Evolutionary conservation across 2,888 invertebrate species (phyloP).

Genomic region (Eristalis tenax): DNA sequence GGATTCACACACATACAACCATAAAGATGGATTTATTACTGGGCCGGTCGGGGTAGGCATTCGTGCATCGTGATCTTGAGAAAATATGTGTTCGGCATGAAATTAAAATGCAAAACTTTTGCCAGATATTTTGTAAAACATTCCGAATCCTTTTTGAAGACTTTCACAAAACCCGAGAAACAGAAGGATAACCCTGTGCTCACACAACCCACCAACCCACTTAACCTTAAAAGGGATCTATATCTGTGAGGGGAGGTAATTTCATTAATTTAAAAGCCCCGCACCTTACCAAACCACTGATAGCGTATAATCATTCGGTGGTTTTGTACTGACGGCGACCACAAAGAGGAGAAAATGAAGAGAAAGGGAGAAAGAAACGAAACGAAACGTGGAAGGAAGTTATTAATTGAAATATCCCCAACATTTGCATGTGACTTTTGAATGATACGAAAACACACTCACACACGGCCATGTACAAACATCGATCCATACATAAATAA

Average conservation of each 20-base stretch:
- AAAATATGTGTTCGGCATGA: conserved; percentile 23
- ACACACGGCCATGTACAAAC: not conserved
- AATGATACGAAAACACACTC: conserved; percentile 40
- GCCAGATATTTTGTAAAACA: conserved; percentile 33
- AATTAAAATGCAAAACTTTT: conserved; percentile 56
- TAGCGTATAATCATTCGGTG: conserved; percentile 50
- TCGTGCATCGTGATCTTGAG: conserved; percentile 11
- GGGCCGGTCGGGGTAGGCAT: not conserved
- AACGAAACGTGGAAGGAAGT: conserved; percentile 28
- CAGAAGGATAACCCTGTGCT: not conserved
- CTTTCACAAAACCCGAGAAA: conserved; percentile 20
- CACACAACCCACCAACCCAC: conserved; percentile 15
- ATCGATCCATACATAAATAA: conserved; percentile 24
- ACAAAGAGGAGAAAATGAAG: conserved; percentile 12
- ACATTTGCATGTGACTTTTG: conserved; percentile 67
- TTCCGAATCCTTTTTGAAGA: conserved; percentile 38
- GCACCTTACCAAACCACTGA: conserved; percentile 59
- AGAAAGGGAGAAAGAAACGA: conserved; percentile 23
- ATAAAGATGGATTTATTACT: not conserved
- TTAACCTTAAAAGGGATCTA: conserved; percentile 28
- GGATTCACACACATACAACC: conserved; percentile 23
- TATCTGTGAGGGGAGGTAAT: conserved; percentile 36
- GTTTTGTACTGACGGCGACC: conserved; percentile 27
- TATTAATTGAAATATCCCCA: conserved; percentile 69
- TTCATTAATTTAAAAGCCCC: conserved; percentile 70